Base-by-base conservation (phyloP, 2,888 invertebrate genomes). In the Bruchidius siliquastri region DNA sequence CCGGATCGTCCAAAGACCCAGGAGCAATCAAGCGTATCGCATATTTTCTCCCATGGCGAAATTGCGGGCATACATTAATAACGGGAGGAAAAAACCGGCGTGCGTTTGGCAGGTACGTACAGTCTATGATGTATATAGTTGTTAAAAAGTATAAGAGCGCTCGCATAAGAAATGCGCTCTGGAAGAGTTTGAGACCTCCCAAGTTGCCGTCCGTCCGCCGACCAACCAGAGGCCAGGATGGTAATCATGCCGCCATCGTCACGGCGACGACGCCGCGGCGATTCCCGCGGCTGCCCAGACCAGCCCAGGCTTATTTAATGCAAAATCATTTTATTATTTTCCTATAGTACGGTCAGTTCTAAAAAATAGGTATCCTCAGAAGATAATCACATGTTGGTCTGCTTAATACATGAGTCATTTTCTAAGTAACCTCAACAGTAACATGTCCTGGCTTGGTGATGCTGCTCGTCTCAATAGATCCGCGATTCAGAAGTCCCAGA, bases 131-230 rank as follows among this genome's bases (percentile, higher is more conserved):
- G 79, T 81, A 82, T 76, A 76, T 76, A 75, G 76, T 74, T 77
- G 77, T 78, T 77, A 80, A 82, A 82, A 79, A 75, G 79, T 68
- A 68, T 81, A 84, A 83, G 49, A 82, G 82, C 81, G 80, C 78
- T 82, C 79, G 49, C 49, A 82, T 79, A 83, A 84, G 84, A 84
- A 84, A 83, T 83, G 81, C 81, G 49, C 49, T 49, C 49, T 3
- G 18, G 49, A 49, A 49, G 49, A 81, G 81, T 81, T 80, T 78
- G 80, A 79, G 85, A 85, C 85, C 85, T 83, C 85, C 85, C 85
- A 85, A 84, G 85, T 82, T 73, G 84, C 79, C 77, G 76, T 77
- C 77, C 74, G 75, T 71, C 76, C 76, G 75, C 75, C 76, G 77
- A 79, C 79, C 80, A 79, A 80, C 80, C 80, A 79, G 22, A 21